Conservation (phyloP, 2,797 vertebrate species). For the Alcedo quadribrachys region DNA sequence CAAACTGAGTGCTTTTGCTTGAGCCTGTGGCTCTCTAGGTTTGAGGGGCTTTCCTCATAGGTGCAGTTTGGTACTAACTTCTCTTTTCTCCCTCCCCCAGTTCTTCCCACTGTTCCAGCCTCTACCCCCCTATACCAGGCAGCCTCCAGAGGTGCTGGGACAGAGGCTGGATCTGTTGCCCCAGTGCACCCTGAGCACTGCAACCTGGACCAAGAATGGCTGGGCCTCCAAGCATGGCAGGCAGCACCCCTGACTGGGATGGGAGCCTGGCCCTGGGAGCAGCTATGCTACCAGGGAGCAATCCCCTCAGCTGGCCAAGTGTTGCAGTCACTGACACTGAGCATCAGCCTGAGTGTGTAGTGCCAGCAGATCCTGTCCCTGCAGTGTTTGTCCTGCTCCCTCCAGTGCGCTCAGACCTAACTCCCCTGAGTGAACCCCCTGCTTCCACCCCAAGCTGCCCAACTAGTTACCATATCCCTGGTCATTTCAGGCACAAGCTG, state of each 20-base stretch:
- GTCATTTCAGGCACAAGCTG: neutral
- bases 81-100: neutral
- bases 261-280: neutral
- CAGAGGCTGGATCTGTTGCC: slow-evolving; percentile 14
- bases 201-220: neutral
- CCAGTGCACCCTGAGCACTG: neutral
- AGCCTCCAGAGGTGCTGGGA: slow-evolving; percentile 12
- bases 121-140: neutral
- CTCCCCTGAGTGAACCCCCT: neutral
- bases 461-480: neutral
- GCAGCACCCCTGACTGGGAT: neutral
- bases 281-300: neutral
- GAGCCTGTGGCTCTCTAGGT: neutral
- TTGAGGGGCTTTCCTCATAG: neutral
- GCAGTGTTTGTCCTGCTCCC: neutral
- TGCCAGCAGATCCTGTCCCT: neutral
- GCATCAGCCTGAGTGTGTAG: neutral
- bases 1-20: neutral
- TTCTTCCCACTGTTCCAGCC: neutral
- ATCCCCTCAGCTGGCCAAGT: neutral
- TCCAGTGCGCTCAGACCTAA: neutral
- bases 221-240: neutral
- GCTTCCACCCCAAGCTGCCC: neutral
- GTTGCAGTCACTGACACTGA: neutral
- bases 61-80: neutral